phyloP scores from a whole-genome alignment of 1,140 invertebrate genomes.

The Ericerus pela region DNA sequence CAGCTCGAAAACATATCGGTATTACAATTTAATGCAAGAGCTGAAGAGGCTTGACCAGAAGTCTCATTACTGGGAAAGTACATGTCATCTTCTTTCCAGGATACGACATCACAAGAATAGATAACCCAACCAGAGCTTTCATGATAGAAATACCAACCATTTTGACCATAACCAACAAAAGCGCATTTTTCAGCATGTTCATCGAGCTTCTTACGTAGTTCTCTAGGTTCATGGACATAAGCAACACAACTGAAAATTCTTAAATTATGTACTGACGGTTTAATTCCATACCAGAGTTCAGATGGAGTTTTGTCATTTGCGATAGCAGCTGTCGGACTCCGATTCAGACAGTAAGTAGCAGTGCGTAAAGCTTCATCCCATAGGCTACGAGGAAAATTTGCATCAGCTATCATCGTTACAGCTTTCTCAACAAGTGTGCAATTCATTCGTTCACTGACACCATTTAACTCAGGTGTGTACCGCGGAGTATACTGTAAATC shows the following conservation, averaged over 20 bases:
- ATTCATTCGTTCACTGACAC: constrained; percentile 27
- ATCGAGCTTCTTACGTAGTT: constrained; percentile 27
- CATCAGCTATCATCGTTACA: constrained; percentile 4
- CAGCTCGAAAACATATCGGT: neutral
- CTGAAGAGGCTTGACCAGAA: neutral
- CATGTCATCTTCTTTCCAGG: neutral
- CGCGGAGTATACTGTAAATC: constrained; percentile 24
- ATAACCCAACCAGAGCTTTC: neutral
- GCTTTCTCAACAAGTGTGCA: constrained; percentile 20
- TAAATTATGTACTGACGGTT: constrained; percentile 22
- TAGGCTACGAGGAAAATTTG: constrained; percentile 1
- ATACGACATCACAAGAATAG: neutral
- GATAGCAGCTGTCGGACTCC: constrained; percentile 2
- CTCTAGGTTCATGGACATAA: constrained; percentile 18
- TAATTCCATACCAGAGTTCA: constrained; percentile 20
- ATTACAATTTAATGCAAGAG: neutral
- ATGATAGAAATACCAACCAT: constrained; percentile 13
- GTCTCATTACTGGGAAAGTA: neutral
- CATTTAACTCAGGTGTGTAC: constrained; percentile 30
- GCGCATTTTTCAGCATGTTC: constrained; percentile 15
- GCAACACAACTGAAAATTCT: constrained; percentile 26
- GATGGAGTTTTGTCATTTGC: constrained; percentile 17
- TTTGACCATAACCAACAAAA: constrained; percentile 23
- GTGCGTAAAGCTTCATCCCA: constrained; percentile 18
- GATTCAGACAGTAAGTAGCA: constrained; percentile 16